phyloP scores from a whole-genome alignment of 2,113 vertebrate species.

The Hippopotamus amphibius region DNA sequence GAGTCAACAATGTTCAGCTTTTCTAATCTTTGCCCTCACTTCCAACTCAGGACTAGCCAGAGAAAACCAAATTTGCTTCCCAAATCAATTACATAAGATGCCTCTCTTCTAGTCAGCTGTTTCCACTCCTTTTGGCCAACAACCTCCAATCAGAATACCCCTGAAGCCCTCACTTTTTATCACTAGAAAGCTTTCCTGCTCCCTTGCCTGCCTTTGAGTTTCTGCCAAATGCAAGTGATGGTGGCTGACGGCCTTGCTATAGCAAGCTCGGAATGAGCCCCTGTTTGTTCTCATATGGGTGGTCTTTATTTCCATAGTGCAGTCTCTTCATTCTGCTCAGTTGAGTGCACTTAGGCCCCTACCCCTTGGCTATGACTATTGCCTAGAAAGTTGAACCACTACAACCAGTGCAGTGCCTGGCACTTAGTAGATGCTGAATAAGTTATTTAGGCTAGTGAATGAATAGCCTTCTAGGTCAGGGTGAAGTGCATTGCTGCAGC shows the following conservation, averaged over 20 bases:
- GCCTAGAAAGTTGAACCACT: not conserved
- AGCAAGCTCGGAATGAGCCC: not conserved
- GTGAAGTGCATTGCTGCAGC: not conserved
- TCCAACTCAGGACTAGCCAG: not conserved
- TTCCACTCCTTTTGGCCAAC: not conserved
- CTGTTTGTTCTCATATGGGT: not conserved
- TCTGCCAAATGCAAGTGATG: not conserved
- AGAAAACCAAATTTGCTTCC: not conserved
- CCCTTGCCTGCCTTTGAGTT: not conserved
- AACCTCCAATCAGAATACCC: not conserved
- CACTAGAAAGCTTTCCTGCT: not conserved
- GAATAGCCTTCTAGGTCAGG: not conserved
- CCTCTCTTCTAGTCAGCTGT: not conserved
- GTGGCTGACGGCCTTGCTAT: not conserved
- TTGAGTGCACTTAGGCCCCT: not conserved
- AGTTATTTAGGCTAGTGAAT: not conserved
- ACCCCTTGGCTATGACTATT: not conserved
- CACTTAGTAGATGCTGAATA: not conserved
- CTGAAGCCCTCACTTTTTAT: not conserved
- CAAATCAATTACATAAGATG: not conserved
- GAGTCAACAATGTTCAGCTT: not conserved
- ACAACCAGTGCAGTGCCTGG: not conserved
- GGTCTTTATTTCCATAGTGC: not conserved
- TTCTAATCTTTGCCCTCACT: no score
- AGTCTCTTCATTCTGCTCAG: not conserved